Conservation (phyloP, 2,797 vertebrate genomes). For the Rallus crepitans region DNA sequence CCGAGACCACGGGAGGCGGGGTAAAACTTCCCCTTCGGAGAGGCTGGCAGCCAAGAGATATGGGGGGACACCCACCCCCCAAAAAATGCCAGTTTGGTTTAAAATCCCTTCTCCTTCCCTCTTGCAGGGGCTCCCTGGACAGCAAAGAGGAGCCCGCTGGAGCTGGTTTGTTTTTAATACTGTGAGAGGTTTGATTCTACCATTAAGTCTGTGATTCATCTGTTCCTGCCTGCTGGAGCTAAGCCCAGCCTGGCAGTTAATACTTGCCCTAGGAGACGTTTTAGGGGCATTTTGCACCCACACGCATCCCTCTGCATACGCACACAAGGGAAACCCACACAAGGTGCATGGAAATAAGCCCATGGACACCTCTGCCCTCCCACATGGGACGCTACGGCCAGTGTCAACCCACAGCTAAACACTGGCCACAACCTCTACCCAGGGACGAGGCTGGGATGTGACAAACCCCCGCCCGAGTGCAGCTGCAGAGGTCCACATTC, state of each 20-base stretch:
- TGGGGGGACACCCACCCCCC: background rate
- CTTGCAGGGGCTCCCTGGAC: background rate
- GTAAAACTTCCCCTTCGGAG: constrained; percentile 32
- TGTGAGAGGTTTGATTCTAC: background rate
- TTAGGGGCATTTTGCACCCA: constrained; percentile 37
- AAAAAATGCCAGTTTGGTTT: constrained; percentile 34
- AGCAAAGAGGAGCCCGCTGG: background rate
- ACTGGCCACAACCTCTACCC: accelerated
- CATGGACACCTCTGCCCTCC: background rate
- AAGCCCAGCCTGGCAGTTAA: constrained; percentile 50
- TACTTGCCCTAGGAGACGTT: constrained; percentile 41
- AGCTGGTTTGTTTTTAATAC: background rate
- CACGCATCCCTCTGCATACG: accelerated
- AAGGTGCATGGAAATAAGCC: background rate
- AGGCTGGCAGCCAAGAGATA: constrained; percentile 51
- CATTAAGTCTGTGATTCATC: constrained; percentile 37
- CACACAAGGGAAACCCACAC: background rate
- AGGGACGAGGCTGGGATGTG: accelerated
- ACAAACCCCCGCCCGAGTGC: accelerated
- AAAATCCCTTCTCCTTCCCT: background rate
- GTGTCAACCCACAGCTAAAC: background rate
- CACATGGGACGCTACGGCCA: accelerated
- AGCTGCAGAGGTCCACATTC: background rate
- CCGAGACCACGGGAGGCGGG: constrained; percentile 63
- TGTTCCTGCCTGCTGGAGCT: constrained; percentile 44